These are phyloP conservation scores for Brachyistius frenatus DNA, from an alignment of 2,113 vertebrate species.

Conservation along the genomic window DNA sequence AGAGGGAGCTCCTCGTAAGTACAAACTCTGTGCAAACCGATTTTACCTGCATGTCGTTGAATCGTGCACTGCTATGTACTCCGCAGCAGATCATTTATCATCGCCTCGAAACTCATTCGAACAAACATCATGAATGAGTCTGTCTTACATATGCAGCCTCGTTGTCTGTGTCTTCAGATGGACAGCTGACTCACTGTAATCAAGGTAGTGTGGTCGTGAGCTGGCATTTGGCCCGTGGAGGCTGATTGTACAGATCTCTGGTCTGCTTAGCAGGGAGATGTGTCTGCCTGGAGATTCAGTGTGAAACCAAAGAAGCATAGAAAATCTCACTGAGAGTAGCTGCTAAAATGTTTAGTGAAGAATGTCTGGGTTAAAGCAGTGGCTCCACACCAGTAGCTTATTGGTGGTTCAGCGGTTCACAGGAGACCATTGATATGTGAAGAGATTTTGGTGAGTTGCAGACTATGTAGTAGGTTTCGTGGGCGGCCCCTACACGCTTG, in stretches of 20 bases:
- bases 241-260: constrained; percentile 55
- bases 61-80: constrained; percentile 4
- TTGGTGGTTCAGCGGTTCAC: no score
- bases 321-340: constrained; percentile 16
- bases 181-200: constrained; percentile 77
- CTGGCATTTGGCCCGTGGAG: constrained; percentile 71
- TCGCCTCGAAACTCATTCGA: constrained; percentile 30
- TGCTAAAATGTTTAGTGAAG: not conserved
- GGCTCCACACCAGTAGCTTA: not conserved
- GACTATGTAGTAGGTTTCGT: not conserved
- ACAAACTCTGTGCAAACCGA: not conserved
- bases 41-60: constrained; percentile 3
- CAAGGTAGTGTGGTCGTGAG: constrained; percentile 73
- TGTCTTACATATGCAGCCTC: constrained; percentile 48
- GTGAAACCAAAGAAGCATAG: constrained; percentile 35
- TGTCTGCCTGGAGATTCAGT: constrained; percentile 47
- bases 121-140: constrained; percentile 64
- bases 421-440: no score
- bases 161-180: constrained; percentile 72
- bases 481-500: no score
- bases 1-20: constrained; percentile 94
- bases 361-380: not conserved
- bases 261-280: constrained; percentile 37
- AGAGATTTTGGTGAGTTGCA: not conserved
- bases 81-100: constrained; percentile 5